These are phyloP conservation scores for Melieria crassipennis DNA, from an alignment of 2,888 invertebrate genomes.

Conservation along the genomic window DNA sequence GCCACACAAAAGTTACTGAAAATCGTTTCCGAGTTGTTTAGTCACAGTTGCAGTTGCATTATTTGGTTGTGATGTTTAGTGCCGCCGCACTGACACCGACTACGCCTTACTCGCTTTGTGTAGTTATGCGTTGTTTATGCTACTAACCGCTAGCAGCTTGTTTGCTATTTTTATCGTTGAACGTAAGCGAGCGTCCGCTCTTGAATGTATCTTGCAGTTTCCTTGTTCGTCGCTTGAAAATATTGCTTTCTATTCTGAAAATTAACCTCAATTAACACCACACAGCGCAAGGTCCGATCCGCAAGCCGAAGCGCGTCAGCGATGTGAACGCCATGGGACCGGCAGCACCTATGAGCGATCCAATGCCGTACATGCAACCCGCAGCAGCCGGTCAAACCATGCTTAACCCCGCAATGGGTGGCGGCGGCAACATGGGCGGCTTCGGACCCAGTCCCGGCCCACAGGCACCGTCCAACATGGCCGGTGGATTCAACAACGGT, in stretches of 20 bases:
- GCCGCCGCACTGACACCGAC: not conserved
- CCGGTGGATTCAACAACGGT: constrained; percentile 39
- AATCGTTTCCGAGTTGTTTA: too few relatives aligned
- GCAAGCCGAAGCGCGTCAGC: constrained; percentile 71
- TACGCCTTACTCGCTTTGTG: not conserved
- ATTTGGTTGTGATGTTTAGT: too few relatives aligned
- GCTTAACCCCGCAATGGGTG: constrained; percentile 36
- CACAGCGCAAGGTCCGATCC: constrained; percentile 56
- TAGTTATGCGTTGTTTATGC: not conserved
- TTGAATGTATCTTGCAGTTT: constrained; percentile 55
- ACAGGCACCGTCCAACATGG: constrained; percentile 22
- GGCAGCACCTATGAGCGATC: constrained; percentile 59
- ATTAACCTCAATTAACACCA: not conserved
- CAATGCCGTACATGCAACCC: constrained; percentile 53
- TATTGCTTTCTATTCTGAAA: not conserved
- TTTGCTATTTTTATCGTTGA: not conserved
- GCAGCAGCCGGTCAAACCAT: constrained; percentile 45
- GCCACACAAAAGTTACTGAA: too few relatives aligned
- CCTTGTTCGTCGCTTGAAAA: constrained; percentile 39
- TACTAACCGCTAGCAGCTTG: not conserved
- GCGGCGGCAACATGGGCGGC: constrained; percentile 35
- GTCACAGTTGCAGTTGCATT: too few relatives aligned
- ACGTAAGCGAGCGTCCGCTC: not conserved
- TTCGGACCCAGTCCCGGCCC: constrained; percentile 30
- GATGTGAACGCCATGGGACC: constrained; percentile 76